Conservation (phyloP, 2,888 invertebrate genomes). For the Galeopsomyia nigrocyanea region DNA sequence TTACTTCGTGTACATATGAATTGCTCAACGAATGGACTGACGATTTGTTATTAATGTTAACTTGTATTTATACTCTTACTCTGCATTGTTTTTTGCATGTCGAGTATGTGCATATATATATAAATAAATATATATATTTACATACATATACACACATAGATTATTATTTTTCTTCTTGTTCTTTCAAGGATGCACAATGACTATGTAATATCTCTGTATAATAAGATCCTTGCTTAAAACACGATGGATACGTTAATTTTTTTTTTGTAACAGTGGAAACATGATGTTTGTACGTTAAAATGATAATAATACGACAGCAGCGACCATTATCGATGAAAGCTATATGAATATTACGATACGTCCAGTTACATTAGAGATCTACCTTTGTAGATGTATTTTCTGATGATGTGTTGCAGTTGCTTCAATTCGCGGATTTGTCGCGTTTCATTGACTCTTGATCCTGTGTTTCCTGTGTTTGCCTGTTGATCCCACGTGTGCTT, state of each 20-base stretch:
- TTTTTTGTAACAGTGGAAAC: conserved; percentile 9
- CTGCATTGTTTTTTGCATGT: conserved; percentile 63
- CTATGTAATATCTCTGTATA: conserved; percentile 63
- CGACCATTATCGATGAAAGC: conserved; percentile 69
- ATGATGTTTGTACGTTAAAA: conserved; percentile 25
- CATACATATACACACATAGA: conserved; percentile 31
- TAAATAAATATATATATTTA: no score
- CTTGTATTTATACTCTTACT: conserved; percentile 46
- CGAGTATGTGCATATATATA: conserved; percentile 51
- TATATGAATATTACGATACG: conserved; percentile 49
- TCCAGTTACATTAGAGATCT: conserved; percentile 27
- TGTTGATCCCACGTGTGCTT: conserved; percentile 60
- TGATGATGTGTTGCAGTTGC: conserved; percentile 29
- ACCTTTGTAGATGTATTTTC: conserved; percentile 38
- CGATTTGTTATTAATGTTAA: conserved; percentile 49
- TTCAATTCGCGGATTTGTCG: conserved; percentile 29
- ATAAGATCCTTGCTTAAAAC: conserved; percentile 42
- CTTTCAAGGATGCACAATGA: conserved; percentile 69
- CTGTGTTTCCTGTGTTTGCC: conserved; percentile 49
- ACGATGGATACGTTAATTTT: conserved; percentile 38
- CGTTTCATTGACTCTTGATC: conserved; percentile 33
- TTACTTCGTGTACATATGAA: conserved; percentile 42
- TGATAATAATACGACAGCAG: conserved; percentile 64
- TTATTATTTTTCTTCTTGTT: conserved; percentile 60
- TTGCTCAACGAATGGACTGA: conserved; percentile 41